Base-by-base conservation (phyloP, 1,140 invertebrate genomes). In the Ephestia elutella region DNA sequence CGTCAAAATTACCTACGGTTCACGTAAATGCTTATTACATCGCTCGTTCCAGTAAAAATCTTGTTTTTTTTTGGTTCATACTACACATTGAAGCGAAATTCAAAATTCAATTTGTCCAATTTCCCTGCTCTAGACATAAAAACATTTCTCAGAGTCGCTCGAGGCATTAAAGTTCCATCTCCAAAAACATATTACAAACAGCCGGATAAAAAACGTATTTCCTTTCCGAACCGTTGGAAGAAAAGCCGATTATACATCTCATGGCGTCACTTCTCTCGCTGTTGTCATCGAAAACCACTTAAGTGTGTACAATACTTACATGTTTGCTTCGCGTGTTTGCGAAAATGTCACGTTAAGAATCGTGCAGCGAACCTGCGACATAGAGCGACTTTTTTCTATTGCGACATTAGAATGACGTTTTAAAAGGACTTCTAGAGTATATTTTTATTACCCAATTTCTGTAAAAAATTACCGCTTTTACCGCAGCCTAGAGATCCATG, bases 31-130 rank as follows among this genome's bases (percentile, higher is more conserved):
- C 2, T 15, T 17, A 17, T 44, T 44, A 2, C 38, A 1, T n/a
- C 15, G 7, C 15, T 5, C n/a, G 13, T 15, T 13, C 38, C n/a
- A 44, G 2, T 44, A 15, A 13, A 44, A 15, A 9, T 44, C 10
- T 4, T n/a, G 10, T 21, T 50, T 20, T 18, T 5, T 9, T 50
- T 20, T 18, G 20, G 4, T 25, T 25, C 49, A 8, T 35, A 35
- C 11, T 58, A 20, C 59, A 59, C 62, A 64, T 70, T 66, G 57
- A 70, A 60, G 66, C 65, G 51, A 70, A 60, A 55, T 57, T 56
- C 38, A 63, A 59, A 68, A 68, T 68, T 69, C 58, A 60, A 72
- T 67, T 72, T 65, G 60, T 62, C 56, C 62, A 60, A 63, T 69
- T 69, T 67, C 55, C 63, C 56, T 57, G 55, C 53, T 63, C 55